Conservation (phyloP, 2,888 invertebrate genomes). For the Drosophila maculinotata region DNA sequence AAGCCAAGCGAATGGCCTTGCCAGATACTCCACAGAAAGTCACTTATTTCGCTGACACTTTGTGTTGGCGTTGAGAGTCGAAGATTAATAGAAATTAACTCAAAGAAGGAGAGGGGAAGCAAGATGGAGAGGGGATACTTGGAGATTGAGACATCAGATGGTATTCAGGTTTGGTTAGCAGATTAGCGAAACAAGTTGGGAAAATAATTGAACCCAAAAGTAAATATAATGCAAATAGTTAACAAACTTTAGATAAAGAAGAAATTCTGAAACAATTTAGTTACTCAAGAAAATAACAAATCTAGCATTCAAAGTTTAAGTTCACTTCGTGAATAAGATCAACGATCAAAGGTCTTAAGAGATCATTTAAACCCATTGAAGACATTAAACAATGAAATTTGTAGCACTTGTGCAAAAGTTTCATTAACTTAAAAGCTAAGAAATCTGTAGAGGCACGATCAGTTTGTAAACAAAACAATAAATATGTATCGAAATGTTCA, state of each 20-base stretch:
- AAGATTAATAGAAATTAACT: slow-evolving; percentile 4
- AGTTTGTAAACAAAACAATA: background rate
- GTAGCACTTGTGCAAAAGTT: background rate
- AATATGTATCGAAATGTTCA: background rate
- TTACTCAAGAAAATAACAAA: background rate
- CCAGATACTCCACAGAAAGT: slow-evolving; percentile 19
- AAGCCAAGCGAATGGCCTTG: slow-evolving; percentile 47
- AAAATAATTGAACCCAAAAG: background rate
- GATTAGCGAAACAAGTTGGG: slow-evolving; percentile 3
- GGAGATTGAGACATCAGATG: background rate
- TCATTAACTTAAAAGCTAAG: background rate
- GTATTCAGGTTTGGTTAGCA: background rate
- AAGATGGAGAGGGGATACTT: background rate
- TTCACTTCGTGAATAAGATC: background rate
- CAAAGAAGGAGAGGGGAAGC: background rate
- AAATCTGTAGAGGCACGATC: slow-evolving; percentile 10
- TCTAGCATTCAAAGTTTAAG: background rate
- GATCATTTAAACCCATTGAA: slow-evolving; percentile 1
- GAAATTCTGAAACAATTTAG: no score
- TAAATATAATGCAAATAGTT: background rate
- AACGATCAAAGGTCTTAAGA: slow-evolving; percentile 8
- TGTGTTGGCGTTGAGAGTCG: slow-evolving; percentile 22
- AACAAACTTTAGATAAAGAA: background rate
- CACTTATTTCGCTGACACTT: slow-evolving; percentile 26
- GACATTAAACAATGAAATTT: background rate